Percentiles rank a stretch among this genome's conserved stretches.
phyloP scores from a whole-genome alignment of 1,140 invertebrate genomes.

The Carcinoscorpius rotundicauda region DNA sequence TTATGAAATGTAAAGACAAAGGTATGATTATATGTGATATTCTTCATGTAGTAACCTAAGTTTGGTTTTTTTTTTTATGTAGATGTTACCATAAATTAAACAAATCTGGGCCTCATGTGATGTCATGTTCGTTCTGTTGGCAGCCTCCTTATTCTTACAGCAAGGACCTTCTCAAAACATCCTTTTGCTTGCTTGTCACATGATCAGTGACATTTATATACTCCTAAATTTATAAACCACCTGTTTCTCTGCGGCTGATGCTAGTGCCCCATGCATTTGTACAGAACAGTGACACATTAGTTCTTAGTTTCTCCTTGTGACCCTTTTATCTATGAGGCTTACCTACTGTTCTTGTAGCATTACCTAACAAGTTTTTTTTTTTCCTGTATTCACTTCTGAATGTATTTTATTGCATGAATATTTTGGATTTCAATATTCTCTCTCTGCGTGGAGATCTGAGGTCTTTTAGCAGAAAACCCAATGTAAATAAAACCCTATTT shows the following conservation, averaged over 20 bases:
- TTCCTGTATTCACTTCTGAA: too few relatives aligned
- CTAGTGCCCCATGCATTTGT: constrained; percentile 9
- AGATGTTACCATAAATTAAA: background rate
- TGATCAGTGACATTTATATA: background rate
- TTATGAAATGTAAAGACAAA: background rate
- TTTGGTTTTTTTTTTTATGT: constrained; percentile 13
- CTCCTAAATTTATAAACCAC: background rate
- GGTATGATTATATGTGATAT: background rate
- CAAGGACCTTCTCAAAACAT: constrained; percentile 59
- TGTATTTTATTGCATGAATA: too few relatives aligned
- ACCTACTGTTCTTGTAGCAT: too few relatives aligned
- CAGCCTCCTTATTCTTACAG: constrained; percentile 9
- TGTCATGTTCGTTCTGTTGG: background rate
- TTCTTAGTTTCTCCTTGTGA: too few relatives aligned
- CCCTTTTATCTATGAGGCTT: too few relatives aligned
- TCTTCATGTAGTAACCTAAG: background rate
- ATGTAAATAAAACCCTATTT: too few relatives aligned
- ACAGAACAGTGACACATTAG: background rate
- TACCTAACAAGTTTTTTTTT: too few relatives aligned
- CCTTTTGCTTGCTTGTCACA: constrained; percentile 31
- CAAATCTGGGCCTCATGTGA: background rate
- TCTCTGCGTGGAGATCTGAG: too few relatives aligned
- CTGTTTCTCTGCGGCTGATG: constrained; percentile 9
- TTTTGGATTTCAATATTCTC: too few relatives aligned
- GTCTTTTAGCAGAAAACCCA: too few relatives aligned